Percentiles rank a stretch among this genome's conserved stretches.
These are phyloP conservation scores for Acromyrmex charruanus DNA, from an alignment of 1,140 invertebrate species.

Conservation along the genomic window DNA sequence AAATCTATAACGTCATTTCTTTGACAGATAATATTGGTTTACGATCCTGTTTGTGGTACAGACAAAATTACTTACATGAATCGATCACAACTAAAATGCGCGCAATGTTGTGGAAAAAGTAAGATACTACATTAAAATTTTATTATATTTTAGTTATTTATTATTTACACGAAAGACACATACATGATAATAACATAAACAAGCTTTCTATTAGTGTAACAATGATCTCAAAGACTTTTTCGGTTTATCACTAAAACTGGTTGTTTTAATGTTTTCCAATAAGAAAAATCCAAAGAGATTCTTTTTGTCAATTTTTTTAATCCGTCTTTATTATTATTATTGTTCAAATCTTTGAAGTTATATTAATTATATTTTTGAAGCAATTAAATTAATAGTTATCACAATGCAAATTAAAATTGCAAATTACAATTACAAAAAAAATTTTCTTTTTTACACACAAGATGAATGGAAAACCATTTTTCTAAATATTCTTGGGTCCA, in stretches of 20 bases:
- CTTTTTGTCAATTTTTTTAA: neutral
- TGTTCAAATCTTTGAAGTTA: too few species aligned
- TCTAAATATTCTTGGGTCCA: too few species aligned
- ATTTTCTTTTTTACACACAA: neutral
- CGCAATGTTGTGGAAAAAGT: conserved; percentile 88
- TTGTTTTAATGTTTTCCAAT: neutral
- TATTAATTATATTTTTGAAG: too few species aligned
- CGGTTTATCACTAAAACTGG: neutral
- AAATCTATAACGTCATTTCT: too few species aligned
- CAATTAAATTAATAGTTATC: neutral
- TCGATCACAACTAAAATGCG: conserved; percentile 88
- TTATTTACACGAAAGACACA: neutral
- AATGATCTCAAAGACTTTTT: neutral
- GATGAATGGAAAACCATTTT: neutral
- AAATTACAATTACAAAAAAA: neutral
- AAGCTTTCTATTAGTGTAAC: neutral
- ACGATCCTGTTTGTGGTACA: conserved; percentile 90
- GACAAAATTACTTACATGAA: conserved; percentile 89
- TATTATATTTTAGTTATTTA: neutral
- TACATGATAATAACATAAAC: neutral
- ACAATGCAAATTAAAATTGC: neutral
- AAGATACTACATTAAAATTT: conserved; percentile 59
- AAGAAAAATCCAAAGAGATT: neutral
- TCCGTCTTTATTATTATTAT: neutral
- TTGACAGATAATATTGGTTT: too few species aligned